Evolutionary conservation across 2,888 invertebrate genomes (phyloP).

Genomic region (Lepidocyrtinus sp.): DNA sequence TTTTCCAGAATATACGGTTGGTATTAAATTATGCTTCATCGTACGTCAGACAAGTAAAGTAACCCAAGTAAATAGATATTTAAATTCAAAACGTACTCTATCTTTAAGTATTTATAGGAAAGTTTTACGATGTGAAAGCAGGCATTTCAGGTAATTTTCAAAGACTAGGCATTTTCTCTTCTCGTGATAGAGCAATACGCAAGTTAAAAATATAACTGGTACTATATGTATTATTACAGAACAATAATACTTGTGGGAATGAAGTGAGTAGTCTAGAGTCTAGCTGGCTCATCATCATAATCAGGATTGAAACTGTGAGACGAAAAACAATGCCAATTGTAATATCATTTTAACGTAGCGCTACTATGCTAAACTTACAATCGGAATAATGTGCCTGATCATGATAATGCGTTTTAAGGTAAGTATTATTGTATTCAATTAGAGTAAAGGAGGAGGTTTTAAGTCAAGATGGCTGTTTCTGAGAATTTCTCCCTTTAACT

Average conservation of each 20-base stretch:
- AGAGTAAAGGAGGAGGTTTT: constrained; percentile 5
- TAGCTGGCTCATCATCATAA: not conserved
- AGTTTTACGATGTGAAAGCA: constrained; percentile 3
- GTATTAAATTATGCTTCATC: too few species aligned
- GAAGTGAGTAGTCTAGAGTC: too few species aligned
- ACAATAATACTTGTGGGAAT: constrained; percentile 8
- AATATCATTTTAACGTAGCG: not conserved
- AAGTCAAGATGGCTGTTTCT: constrained; percentile 38
- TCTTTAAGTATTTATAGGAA: not conserved
- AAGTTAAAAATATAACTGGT: too few species aligned
- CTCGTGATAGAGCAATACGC: too few species aligned
- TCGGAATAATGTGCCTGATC: not conserved
- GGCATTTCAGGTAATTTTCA: not conserved
- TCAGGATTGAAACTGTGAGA: constrained; percentile 2
- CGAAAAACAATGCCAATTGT: constrained; percentile 7
- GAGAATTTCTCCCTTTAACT: constrained; percentile 27
- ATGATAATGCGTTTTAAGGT: constrained; percentile 10
- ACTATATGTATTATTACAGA: too few species aligned
- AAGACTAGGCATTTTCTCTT: too few species aligned
- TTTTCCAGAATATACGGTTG: too few species aligned
- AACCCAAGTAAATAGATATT: too few species aligned
- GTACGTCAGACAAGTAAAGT: too few species aligned
- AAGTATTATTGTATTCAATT: constrained; percentile 8
- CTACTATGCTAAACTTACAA: not conserved
- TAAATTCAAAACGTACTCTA: too few species aligned